A percentile compares a stretch with the other conserved stretches of the same genome.
Conservation (phyloP, 2,888 invertebrate genomes). For the Mythimna albipuncta region DNA sequence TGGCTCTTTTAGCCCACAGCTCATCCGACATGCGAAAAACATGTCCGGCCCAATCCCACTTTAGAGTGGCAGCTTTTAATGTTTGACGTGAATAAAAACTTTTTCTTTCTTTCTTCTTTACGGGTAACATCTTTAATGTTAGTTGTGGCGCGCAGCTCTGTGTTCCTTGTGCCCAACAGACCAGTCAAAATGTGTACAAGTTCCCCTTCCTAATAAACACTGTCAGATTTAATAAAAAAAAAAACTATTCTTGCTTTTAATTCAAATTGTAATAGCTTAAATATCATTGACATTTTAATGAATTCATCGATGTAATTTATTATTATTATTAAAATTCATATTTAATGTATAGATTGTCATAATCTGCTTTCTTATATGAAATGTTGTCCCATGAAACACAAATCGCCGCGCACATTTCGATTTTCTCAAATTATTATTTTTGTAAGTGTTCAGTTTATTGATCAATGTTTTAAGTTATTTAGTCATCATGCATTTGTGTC, state of each 20-base stretch:
- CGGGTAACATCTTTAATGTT: too few relatives aligned
- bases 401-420: constrained; percentile 36
- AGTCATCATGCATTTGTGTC: constrained; percentile 37
- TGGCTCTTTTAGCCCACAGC: too few relatives aligned
- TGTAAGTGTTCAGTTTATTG: constrained; percentile 4
- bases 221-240: constrained; percentile 18
- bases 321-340: constrained; percentile 29
- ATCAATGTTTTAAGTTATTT: constrained; percentile 24
- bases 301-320: constrained; percentile 45
- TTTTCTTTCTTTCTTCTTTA: too few relatives aligned
- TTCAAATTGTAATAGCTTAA: constrained; percentile 38
- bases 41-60: too few relatives aligned
- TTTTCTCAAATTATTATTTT: constrained; percentile 24
- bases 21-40: too few relatives aligned
- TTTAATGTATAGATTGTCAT: constrained; percentile 38
- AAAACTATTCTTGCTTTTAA: constrained; percentile 40
- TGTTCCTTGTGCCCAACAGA: too few relatives aligned
- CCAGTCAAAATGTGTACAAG: background rate
- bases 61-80: too few relatives aligned
- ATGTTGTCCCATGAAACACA: constrained; percentile 20
- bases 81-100: too few relatives aligned
- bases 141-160: too few relatives aligned
- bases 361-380: constrained; percentile 30
- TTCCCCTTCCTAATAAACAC: constrained; percentile 20
- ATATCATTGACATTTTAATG: constrained; percentile 30